A percentile compares a stretch with the other conserved stretches of the same genome.
These are phyloP conservation scores for Metacarcinus magister DNA, from an alignment of 2,888 invertebrate species.

Conservation along the genomic window DNA sequence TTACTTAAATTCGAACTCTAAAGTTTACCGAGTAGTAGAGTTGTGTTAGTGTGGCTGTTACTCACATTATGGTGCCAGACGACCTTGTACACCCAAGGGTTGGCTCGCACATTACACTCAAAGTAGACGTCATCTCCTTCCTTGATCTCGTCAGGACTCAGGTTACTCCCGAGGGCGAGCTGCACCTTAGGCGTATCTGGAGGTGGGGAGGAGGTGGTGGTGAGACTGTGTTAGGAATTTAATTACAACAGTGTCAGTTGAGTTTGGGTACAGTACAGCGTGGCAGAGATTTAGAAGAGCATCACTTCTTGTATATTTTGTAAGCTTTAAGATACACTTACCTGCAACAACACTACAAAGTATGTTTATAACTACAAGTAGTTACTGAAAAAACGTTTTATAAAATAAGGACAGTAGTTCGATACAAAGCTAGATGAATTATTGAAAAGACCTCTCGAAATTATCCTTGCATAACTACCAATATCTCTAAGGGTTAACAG, in stretches of 20 bases:
- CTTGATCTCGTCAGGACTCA: conserved; percentile 76
- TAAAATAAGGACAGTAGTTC: not conserved
- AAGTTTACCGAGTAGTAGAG: too few relatives aligned
- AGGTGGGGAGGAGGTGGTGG: not conserved
- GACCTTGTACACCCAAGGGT: conserved; percentile 79
- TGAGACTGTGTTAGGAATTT: not conserved
- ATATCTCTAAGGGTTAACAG: not conserved
- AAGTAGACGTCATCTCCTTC: conserved; percentile 81
- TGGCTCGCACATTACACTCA: conserved; percentile 78
- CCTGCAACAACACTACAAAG: too few relatives aligned
- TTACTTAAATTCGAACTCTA: not conserved
- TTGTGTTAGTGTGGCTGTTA: not conserved
- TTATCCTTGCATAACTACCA: not conserved
- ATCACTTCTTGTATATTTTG: not conserved
- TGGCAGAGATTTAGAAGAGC: not conserved
- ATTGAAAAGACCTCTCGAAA: not conserved
- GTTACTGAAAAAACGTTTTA: too few relatives aligned
- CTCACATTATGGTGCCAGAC: conserved; percentile 81
- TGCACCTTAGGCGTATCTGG: conserved; percentile 59
- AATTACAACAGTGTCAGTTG: not conserved
- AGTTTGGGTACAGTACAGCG: not conserved
- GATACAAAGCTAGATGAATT: not conserved
- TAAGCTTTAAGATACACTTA: not conserved
- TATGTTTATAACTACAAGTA: too few relatives aligned
- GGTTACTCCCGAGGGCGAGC: conserved; percentile 72